Evolutionary conservation across 2,113 vertebrate species (phyloP).

Genomic region (Laticauda laticaudata): DNA sequence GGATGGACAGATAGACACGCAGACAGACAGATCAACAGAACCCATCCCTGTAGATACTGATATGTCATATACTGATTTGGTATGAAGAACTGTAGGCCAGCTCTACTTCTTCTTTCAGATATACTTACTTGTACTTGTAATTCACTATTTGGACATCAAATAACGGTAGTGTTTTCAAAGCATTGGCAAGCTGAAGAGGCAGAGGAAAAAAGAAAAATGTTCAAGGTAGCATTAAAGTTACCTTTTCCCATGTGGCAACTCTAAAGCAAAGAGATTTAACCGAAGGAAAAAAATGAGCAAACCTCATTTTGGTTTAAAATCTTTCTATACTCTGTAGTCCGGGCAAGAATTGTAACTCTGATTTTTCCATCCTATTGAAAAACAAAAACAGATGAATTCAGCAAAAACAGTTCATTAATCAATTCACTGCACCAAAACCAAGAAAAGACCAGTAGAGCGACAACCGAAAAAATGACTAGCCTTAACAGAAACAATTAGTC

Average conservation of each 20-base stretch:
- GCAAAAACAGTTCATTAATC: slow-evolving; percentile 21
- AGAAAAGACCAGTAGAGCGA: slow-evolving; percentile 17
- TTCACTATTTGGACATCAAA: slow-evolving; percentile 92
- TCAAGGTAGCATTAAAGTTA: slow-evolving; percentile 10
- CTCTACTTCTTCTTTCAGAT: not conserved
- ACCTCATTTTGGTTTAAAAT: slow-evolving; percentile 95
- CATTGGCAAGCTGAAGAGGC: slow-evolving; percentile 82
- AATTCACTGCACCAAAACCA: not conserved
- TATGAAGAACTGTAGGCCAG: not conserved
- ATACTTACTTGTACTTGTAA: slow-evolving; percentile 94
- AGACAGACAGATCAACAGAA: not conserved
- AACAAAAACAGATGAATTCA: slow-evolving; percentile 38
- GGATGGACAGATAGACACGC: too few species aligned
- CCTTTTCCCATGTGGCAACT: not conserved
- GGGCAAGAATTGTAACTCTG: slow-evolving; percentile 90
- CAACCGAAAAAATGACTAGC: slow-evolving; percentile 8
- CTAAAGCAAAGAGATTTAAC: not conserved
- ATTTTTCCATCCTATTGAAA: slow-evolving; percentile 84
- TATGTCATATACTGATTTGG: not conserved
- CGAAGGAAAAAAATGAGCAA: slow-evolving; percentile 42
- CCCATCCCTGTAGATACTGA: not conserved
- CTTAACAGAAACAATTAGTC: slow-evolving; percentile 19
- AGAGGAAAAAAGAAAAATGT: slow-evolving; percentile 37
- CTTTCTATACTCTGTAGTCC: slow-evolving; percentile 92
- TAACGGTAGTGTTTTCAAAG: slow-evolving; percentile 85